Percentiles rank a stretch among this genome's conserved stretches.
These are phyloP conservation scores for Platycheirus rosarum DNA, from an alignment of 2,888 invertebrate genomes.

Conservation along the genomic window DNA sequence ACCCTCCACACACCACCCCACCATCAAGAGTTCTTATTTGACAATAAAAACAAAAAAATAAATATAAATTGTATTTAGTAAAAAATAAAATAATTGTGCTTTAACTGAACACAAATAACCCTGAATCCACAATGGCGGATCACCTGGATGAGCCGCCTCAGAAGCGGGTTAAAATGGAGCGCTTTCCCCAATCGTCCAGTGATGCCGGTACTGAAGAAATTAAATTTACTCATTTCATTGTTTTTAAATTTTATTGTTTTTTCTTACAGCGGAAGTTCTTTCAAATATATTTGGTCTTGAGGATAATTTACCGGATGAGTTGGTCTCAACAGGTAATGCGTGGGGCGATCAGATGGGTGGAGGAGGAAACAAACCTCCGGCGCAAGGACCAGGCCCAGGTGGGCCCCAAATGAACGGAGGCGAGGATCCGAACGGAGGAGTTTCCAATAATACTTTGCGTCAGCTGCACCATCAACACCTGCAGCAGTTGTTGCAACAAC, in stretches of 20 bases:
- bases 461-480: slow-evolving; percentile 85
- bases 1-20: no score
- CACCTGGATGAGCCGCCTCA: slow-evolving; percentile 97
- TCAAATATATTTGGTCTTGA: slow-evolving; percentile 95
- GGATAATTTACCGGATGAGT: slow-evolving; percentile 95
- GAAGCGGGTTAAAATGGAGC: slow-evolving; percentile 93
- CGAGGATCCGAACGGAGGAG: slow-evolving; percentile 90
- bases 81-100: slow-evolving; percentile 26
- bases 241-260: slow-evolving; percentile 22
- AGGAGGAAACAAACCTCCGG: slow-evolving; percentile 88
- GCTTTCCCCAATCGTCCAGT: slow-evolving; percentile 74
- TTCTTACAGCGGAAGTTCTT: slow-evolving; percentile 86
- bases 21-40: background rate
- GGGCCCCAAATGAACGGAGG: slow-evolving; percentile 85
- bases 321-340: slow-evolving; percentile 88
- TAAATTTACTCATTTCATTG: slow-evolving; percentile 18
- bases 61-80: slow-evolving; percentile 47
- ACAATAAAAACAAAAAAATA: slow-evolving; percentile 20
- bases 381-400: slow-evolving; percentile 91
- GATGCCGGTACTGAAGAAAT: slow-evolving; percentile 77
- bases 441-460: slow-evolving; percentile 80
- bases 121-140: slow-evolving; percentile 92
- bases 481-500: slow-evolving; percentile 88
- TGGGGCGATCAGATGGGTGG: slow-evolving; percentile 87
- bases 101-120: slow-evolving; percentile 4